These are phyloP conservation scores for Schizopygopsis pylzovi DNA, from an alignment of 2,797 vertebrate genomes.

Conservation along the genomic window DNA sequence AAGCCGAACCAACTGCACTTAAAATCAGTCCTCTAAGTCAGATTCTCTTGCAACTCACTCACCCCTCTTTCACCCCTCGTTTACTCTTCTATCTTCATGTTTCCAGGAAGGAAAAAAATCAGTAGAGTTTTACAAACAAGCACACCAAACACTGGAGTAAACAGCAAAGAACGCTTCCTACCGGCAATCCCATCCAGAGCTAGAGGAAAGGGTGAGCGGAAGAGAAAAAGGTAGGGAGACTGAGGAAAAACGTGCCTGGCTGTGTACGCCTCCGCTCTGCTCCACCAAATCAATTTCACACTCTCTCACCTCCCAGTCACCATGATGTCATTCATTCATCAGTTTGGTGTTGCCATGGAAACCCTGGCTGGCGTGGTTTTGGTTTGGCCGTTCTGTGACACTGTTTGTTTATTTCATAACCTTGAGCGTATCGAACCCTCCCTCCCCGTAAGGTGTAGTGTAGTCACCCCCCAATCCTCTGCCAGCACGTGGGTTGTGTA, in stretches of 20 bases:
- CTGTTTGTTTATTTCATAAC: conserved; percentile 9
- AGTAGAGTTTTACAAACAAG: conserved; percentile 32
- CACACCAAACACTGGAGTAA: conserved; percentile 22
- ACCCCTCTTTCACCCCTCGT: conserved; percentile 25
- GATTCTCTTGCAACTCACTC: conserved; percentile 28
- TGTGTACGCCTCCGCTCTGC: conserved; percentile 79
- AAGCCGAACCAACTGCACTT: conserved; percentile 79
- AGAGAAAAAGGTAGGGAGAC: conserved; percentile 47
- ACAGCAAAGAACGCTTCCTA: conserved; percentile 64
- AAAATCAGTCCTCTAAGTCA: conserved; percentile 70
- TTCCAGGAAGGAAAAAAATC: conserved; percentile 1
- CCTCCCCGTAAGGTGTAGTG: conserved; percentile 70
- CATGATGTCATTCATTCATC: conserved; percentile 93
- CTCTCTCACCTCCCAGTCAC: conserved; percentile 86
- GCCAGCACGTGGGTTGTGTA: conserved; percentile 9
- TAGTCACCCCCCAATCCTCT: conserved; percentile 61
- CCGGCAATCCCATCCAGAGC: conserved; percentile 66
- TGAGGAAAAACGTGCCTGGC: conserved; percentile 76
- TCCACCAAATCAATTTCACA: conserved; percentile 95
- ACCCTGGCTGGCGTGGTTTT: conserved; percentile 81
- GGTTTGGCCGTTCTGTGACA: conserved; percentile 63
- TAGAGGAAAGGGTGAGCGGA: conserved; percentile 56
- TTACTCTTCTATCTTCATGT: conserved; percentile 13
- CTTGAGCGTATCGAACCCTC: conserved; percentile 56
- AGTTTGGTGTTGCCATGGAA: conserved; percentile 90